phyloP scores from a whole-genome alignment of 2,797 vertebrate species.

The Cichlasoma orientale region DNA sequence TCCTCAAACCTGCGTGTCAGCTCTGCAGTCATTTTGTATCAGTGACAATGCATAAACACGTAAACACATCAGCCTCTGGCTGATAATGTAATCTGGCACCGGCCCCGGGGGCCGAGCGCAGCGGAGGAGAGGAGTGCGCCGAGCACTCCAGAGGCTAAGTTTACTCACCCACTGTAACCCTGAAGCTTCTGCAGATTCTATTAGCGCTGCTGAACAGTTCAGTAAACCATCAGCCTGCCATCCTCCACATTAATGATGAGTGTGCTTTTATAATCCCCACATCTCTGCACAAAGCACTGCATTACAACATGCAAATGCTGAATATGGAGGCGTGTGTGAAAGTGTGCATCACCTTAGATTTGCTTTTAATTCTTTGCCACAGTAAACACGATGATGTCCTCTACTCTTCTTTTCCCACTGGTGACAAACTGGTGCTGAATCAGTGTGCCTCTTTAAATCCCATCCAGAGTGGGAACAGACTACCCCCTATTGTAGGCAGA shows the following conservation, averaged over 20 bases:
- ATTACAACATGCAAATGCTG: neutral
- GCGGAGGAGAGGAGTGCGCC: conserved; percentile 47
- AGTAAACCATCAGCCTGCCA: conserved; percentile 20
- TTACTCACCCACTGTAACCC: conserved; percentile 56
- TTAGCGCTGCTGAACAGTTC: conserved; percentile 47
- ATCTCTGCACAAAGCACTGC: conserved; percentile 7
- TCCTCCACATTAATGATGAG: conserved; percentile 26
- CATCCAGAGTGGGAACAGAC: conserved; percentile 3
- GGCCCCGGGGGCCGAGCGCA: conserved; percentile 32
- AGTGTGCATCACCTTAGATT: neutral
- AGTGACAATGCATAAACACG: conserved; percentile 60
- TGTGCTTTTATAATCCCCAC: conserved; percentile 20
- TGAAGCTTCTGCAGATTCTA: conserved; percentile 49
- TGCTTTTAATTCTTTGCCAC: neutral
- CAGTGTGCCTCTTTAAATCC: neutral
- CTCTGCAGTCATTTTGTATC: conserved; percentile 45
- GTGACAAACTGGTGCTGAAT: neutral
- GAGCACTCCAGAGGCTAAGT: conserved; percentile 64
- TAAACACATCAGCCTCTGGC: conserved; percentile 60
- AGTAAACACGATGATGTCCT: neutral
- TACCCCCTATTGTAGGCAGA: neutral
- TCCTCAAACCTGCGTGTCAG: conserved; percentile 21
- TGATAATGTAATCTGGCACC: conserved; percentile 67
- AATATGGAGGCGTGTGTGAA: neutral
- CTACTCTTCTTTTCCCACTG: neutral